phyloP scores from a whole-genome alignment of 1,140 invertebrate species.

The Dendrolimus kikuchii region DNA sequence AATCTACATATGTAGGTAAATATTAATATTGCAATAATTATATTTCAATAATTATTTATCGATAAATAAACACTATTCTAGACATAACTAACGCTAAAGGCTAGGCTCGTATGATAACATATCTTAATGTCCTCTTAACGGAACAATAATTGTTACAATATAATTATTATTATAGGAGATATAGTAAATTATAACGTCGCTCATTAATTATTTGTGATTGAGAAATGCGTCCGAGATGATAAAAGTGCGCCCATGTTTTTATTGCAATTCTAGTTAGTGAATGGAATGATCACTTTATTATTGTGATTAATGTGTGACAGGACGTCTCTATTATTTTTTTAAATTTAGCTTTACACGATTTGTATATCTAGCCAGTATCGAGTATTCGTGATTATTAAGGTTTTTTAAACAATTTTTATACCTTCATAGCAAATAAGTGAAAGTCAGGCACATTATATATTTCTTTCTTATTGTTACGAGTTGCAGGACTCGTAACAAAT shows the following conservation, averaged over 20 bases:
- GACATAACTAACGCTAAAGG: neutral
- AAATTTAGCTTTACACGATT: too few species aligned
- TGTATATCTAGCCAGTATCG: too few species aligned
- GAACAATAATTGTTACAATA: slow-evolving; percentile 63
- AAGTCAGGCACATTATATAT: too few species aligned
- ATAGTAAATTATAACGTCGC: slow-evolving; percentile 51
- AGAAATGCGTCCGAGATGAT: slow-evolving; percentile 38
- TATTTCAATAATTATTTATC: neutral
- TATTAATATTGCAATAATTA: neutral
- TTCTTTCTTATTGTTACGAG: too few species aligned
- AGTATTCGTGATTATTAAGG: too few species aligned
- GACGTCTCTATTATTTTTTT: too few species aligned
- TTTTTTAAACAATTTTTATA: too few species aligned
- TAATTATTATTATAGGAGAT: slow-evolving; percentile 50
- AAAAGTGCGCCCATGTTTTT: slow-evolving; percentile 19
- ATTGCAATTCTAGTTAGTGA: slow-evolving; percentile 7
- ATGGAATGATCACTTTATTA: slow-evolving; percentile 1
- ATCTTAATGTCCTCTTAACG: slow-evolving; percentile 59
- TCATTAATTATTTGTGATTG: slow-evolving; percentile 49
- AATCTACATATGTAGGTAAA: too few species aligned
- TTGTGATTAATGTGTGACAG: too few species aligned
- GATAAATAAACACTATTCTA: neutral
- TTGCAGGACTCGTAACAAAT: too few species aligned
- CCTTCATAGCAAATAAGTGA: too few species aligned
- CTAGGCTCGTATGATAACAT: slow-evolving; percentile 19